phyloP scores from a whole-genome alignment of 2,113 vertebrate genomes.

The Rhadina sibilatrix region DNA sequence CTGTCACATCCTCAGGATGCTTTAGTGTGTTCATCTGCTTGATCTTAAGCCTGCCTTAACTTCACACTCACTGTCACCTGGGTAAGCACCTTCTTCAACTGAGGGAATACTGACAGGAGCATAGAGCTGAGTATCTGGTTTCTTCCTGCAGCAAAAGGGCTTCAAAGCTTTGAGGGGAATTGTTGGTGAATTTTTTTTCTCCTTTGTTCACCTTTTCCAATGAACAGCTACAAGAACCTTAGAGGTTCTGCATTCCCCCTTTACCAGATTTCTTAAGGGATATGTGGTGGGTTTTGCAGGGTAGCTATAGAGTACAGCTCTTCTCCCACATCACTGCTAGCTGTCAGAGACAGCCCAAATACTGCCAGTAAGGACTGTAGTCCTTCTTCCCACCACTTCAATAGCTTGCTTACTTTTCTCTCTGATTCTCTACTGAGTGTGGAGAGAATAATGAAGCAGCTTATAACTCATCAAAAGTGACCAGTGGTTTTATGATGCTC shows the following conservation, averaged over 20 bases:
- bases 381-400: not conserved
- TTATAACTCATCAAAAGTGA: not conserved
- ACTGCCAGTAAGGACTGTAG: not conserved
- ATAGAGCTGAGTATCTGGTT: not conserved
- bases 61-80: not conserved
- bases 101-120: not conserved
- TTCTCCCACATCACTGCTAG: not conserved
- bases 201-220: not conserved
- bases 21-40: not conserved
- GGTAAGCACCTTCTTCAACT: not conserved
- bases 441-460: not conserved
- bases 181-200: not conserved
- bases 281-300: not conserved
- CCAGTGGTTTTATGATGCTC: not conserved
- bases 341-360: not conserved
- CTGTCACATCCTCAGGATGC: not conserved
- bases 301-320: not conserved
- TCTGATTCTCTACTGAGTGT: not conserved
- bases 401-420: not conserved
- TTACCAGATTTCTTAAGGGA: not conserved
- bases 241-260: not conserved
- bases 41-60: not conserved
- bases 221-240: not conserved
- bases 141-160: not conserved
- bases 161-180: not conserved